Evolutionary conservation across 1,140 invertebrate genomes (phyloP).

Genomic region (Hesperophylax magnus): DNA sequence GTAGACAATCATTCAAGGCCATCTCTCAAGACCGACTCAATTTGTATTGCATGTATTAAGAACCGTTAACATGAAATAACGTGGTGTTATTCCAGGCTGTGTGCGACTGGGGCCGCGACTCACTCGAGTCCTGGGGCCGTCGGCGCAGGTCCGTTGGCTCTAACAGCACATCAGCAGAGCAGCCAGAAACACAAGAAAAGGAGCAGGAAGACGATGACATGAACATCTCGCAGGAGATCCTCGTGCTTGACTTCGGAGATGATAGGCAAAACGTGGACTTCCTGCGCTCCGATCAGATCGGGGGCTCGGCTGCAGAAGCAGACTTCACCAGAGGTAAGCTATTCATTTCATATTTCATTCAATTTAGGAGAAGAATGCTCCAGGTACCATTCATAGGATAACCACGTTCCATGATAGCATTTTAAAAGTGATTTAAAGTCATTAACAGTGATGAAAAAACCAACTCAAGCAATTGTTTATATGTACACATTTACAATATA

Average conservation of each 20-base stretch:
- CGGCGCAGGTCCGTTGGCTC: slow-evolving; percentile 79
- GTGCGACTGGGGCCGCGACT: slow-evolving; percentile 90
- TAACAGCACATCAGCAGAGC: slow-evolving; percentile 60
- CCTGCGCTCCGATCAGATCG: slow-evolving; percentile 78
- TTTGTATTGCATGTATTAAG: too few relatives aligned
- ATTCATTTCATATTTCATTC: too few relatives aligned
- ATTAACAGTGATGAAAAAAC: too few relatives aligned
- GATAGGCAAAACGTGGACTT: slow-evolving; percentile 85
- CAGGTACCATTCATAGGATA: too few relatives aligned
- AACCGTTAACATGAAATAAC: too few relatives aligned
- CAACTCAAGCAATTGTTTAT: too few relatives aligned
- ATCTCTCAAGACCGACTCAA: too few relatives aligned
- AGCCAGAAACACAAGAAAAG: slow-evolving; percentile 56
- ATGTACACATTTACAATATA: too few relatives aligned
- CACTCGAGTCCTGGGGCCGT: slow-evolving; percentile 91
- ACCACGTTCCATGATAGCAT: too few relatives aligned
- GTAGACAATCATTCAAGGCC: too few relatives aligned
- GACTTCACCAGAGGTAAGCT: slow-evolving; percentile 80
- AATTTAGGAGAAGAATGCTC: too few relatives aligned
- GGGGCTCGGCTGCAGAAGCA: slow-evolving; percentile 75
- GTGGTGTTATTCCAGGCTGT: slow-evolving; percentile 75
- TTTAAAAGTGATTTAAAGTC: too few relatives aligned
- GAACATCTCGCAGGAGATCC: slow-evolving; percentile 94
- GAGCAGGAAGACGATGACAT: slow-evolving; percentile 86
- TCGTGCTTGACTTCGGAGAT: slow-evolving; percentile 92